Evolutionary conservation across 2,113 vertebrate species (phyloP).

Genomic region (Colossoma macropomum): DNA sequence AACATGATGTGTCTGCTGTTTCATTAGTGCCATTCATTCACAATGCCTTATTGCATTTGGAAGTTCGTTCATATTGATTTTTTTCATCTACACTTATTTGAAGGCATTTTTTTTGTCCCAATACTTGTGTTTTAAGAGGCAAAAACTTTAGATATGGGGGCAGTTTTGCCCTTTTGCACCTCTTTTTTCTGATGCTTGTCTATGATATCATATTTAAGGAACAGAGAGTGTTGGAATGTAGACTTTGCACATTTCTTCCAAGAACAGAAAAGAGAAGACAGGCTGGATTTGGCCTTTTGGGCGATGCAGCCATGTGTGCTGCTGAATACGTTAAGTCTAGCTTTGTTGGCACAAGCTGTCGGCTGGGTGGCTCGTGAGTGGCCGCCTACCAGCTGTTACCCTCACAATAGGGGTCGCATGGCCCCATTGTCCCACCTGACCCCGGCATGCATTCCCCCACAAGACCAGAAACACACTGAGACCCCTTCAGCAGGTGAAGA

Average conservation of each 20-base stretch:
- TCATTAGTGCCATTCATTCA: too few species aligned
- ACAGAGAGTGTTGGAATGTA: not conserved
- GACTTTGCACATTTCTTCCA: not conserved
- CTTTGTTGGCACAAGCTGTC: constrained; percentile 60
- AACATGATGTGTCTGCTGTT: too few species aligned
- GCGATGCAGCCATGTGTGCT: not conserved
- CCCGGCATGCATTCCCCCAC: constrained; percentile 48
- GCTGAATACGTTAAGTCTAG: constrained; percentile 38
- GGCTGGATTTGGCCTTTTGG: constrained; percentile 4
- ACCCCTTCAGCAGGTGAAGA: constrained; percentile 49
- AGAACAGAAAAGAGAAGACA: not conserved
- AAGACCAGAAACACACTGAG: constrained; percentile 23
- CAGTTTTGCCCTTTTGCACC: too few species aligned
- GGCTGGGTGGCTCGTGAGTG: constrained; percentile 41
- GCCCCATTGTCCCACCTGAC: constrained; percentile 47
- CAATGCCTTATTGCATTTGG: too few species aligned
- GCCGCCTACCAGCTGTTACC: constrained; percentile 62
- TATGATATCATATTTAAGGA: not conserved
- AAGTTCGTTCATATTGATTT: too few species aligned
- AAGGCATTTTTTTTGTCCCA: too few species aligned
- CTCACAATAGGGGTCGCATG: constrained; percentile 54
- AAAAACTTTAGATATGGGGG: too few species aligned
- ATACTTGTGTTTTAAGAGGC: too few species aligned
- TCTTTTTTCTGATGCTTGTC: too few species aligned
- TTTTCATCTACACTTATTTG: too few species aligned